These are phyloP conservation scores for Elaphurus davidianus DNA, from an alignment of 2,113 vertebrate genomes.

Conservation along the genomic window DNA sequence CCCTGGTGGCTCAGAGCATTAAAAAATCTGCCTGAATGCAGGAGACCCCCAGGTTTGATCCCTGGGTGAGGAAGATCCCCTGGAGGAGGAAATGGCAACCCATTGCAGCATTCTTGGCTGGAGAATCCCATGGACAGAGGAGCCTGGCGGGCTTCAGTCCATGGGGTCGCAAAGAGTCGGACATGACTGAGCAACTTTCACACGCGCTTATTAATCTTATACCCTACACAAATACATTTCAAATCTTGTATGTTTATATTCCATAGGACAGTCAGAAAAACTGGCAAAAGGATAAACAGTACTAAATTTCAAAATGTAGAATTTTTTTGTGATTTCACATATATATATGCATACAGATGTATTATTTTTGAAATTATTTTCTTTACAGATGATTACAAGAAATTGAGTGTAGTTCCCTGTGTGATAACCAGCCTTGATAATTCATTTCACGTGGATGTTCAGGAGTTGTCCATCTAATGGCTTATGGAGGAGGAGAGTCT, in stretches of 20 bases:
- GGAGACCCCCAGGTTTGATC: rapidly evolving
- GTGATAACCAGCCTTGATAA: no score
- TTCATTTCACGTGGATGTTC: rapidly evolving
- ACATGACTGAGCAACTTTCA: background rate
- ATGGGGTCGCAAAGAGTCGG: rapidly evolving
- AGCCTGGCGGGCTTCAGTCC: background rate
- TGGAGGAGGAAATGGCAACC: background rate
- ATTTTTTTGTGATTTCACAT: background rate
- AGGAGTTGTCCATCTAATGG: rapidly evolving
- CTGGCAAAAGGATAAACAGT: background rate
- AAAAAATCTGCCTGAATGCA: background rate
- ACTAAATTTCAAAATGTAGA: background rate
- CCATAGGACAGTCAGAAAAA: background rate
- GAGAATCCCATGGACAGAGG: background rate
- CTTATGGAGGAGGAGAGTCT: rapidly evolving
- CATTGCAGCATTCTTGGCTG: background rate
- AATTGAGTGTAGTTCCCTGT: background rate
- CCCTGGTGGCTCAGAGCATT: background rate
- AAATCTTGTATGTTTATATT: background rate
- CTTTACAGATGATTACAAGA: background rate
- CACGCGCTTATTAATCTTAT: background rate
- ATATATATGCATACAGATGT: background rate
- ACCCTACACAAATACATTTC: background rate
- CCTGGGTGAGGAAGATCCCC: background rate
- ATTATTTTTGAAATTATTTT: background rate